Conservation (phyloP, 37 sponge, comb jelly and placozoan species). For the Spongilla lacustris region DNA sequence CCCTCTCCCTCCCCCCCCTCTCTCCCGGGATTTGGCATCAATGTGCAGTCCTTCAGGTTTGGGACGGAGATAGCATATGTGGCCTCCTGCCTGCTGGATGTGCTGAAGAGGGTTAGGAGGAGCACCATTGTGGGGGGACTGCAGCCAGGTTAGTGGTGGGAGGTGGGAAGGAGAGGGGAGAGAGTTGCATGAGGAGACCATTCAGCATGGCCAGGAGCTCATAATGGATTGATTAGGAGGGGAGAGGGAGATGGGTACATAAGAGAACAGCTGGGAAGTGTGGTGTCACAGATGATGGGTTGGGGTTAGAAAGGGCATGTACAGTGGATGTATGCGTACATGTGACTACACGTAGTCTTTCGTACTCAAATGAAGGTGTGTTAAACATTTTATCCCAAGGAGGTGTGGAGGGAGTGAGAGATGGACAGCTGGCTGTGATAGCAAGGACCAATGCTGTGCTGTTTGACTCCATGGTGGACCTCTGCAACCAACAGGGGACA, state of each 20-base stretch:
- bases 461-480: constrained; percentile 13
- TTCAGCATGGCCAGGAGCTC: no score
- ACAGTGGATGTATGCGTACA: background rate
- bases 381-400: no score
- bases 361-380: no score
- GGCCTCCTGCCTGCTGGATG: constrained; percentile 13
- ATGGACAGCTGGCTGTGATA: constrained; percentile 41
- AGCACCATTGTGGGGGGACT: constrained; percentile 6
- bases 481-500: background rate
- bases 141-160: background rate
- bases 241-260: no score
- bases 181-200: no score
- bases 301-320: background rate
- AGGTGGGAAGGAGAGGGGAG: no score
- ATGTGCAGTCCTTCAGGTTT: constrained; percentile 54
- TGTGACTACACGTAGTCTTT: background rate
- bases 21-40: background rate
- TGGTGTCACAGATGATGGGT: background rate
- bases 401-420: constrained; percentile 10
- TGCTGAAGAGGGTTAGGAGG: constrained; percentile 18
- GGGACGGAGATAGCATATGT: constrained; percentile 59
- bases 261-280: no score
- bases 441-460: constrained; percentile 30
- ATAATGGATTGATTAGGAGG: no score
- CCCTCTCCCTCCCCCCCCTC: background rate